Conservation (phyloP, 64 coral and sea anemone genomes). For the Pocillopora verrucosa region DNA sequence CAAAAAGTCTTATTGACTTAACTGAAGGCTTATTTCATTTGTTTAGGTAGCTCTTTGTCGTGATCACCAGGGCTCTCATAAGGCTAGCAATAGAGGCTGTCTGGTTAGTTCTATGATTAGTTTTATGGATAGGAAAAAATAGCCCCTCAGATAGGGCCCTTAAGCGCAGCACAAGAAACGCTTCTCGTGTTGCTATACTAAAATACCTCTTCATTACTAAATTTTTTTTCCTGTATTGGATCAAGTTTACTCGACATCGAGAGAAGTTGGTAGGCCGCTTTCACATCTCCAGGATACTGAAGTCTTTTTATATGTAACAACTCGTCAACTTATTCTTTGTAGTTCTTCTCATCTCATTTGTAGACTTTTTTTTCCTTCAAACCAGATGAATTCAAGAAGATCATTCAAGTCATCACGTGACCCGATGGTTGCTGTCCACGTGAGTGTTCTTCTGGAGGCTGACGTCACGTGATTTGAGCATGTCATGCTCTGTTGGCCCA, state of each 20-base stretch:
- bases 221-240: neutral
- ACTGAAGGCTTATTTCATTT: too few species aligned
- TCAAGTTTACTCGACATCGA: neutral
- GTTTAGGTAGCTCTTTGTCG: too few species aligned
- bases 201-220: too few species aligned
- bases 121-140: too few species aligned
- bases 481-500: constrained; percentile 2
- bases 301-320: neutral
- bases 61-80: too few species aligned
- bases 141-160: too few species aligned
- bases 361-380: neutral
- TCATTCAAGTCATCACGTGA: constrained; percentile 10
- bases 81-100: too few species aligned
- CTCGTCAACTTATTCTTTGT: neutral
- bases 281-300: neutral
- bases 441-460: neutral
- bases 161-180: too few species aligned
- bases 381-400: neutral
- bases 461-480: constrained; percentile 16
- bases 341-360: neutral
- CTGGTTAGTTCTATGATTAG: too few species aligned
- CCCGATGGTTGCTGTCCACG: neutral
- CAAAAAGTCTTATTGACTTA: too few species aligned
- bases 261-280: neutral
- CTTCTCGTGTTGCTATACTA: too few species aligned